Conservation (phyloP, 2,113 vertebrate genomes). For the Rhabdomys dilectus region DNA sequence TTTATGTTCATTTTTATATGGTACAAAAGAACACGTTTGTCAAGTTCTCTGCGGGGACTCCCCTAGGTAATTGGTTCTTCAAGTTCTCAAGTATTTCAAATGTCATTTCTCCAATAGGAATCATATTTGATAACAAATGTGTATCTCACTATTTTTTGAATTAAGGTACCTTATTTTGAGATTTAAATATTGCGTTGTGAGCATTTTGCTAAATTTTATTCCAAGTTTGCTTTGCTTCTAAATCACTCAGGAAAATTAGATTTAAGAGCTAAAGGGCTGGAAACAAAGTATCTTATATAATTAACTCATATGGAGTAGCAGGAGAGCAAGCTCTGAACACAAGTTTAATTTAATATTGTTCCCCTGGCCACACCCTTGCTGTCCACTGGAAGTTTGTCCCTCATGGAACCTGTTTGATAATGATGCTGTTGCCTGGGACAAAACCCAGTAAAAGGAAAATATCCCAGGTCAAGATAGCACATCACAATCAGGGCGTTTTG, state of each 20-base stretch:
- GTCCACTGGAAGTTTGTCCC: background rate
- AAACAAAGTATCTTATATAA: background rate
- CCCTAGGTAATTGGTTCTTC: background rate
- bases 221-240: background rate
- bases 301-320: background rate
- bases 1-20: background rate
- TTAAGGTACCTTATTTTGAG: conserved; percentile 4
- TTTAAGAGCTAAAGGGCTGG: background rate
- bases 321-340: background rate
- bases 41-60: background rate
- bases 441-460: background rate
- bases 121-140: background rate
- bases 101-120: background rate
- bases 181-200: conserved; percentile 10
- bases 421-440: background rate
- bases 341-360: background rate
- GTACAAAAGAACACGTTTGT: background rate
- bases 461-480: too few relatives aligned
- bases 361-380: background rate
- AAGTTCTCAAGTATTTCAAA: background rate
- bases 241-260: background rate
- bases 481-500: too few relatives aligned
- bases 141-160: background rate
- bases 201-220: conserved; percentile 37
- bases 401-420: background rate